Evolutionary conservation across 2,888 invertebrate genomes (phyloP), one percentile per base, ranked within the genome.

Genomic region (Timema podura): DNA sequence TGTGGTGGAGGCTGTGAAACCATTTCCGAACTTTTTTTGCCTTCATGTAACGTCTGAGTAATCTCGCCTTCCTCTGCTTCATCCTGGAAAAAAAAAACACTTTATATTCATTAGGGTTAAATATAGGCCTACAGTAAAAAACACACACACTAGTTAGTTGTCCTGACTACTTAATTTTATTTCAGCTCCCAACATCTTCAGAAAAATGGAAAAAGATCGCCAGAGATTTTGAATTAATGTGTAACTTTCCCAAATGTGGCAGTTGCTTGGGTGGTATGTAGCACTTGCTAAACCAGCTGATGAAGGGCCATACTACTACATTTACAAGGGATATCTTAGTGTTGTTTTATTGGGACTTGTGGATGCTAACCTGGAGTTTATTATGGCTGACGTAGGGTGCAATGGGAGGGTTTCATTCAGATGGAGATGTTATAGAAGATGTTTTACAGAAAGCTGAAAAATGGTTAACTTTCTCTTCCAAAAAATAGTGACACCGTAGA

Each of bases 401-500:
- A 61, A 5, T 61, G 61, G n/a, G 6, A 61, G 61, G 13, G 61
- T 61, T n/a, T n/a, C n/a, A n/a, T 30, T 61, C 15, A 11, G 61
- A n/a, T 6, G 61, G 15, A 11, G 59, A 44, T 61, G n/a, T 61
- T 61, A n/a, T 61, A 2, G 61, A 61, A 11, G 61, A 61, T 11
- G 11, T 49, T 49, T 9, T 49, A 49, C 11, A 49, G 49, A 49
- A 49, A 11, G 11, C 49, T 49, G 11, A 49, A 49, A 49, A 10
- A 9, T 49, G 49, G 49, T 49, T 9, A 49, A 49, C 9, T 49
- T 10, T 9, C 9, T 16, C 16, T 67, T 67, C 67, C 9, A 11
- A 67, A 67, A 16, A 67, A 51, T 16, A 51, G 49, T 15, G 16
- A 67, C 9, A 49, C 49, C 13, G 68, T 47, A 48, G 59, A 15